A percentile compares a stretch with the other conserved stretches of the same genome.
Conservation (phyloP, 2,113 vertebrate species). For the Cisticola juncidis region DNA sequence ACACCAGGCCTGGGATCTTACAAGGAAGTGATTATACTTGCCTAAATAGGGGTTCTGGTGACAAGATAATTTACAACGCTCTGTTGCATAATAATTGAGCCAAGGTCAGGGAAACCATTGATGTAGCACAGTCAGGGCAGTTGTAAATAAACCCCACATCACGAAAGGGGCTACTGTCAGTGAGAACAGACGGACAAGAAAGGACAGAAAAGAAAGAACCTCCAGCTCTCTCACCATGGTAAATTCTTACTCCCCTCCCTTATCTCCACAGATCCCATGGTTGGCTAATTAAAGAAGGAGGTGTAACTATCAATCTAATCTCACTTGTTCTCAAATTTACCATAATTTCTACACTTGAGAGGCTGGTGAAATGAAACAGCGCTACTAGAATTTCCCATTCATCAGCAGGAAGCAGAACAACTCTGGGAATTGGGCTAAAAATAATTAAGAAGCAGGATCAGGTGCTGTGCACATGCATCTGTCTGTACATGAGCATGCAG, state of each 20-base stretch:
- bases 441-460: slow-evolving; percentile 21
- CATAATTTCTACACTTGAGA: slow-evolving; percentile 21
- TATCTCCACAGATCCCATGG: background rate
- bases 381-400: slow-evolving; percentile 32
- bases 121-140: background rate
- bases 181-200: background rate
- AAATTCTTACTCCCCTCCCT: background rate
- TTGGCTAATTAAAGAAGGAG: slow-evolving; percentile 36
- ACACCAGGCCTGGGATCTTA: slow-evolving; percentile 13
- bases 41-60: slow-evolving; percentile 44
- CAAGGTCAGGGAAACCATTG: slow-evolving; percentile 55
- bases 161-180: background rate
- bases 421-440: slow-evolving; percentile 30
- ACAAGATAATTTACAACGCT: slow-evolving; percentile 59
- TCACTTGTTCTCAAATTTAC: slow-evolving; percentile 37
- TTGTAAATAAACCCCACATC: slow-evolving; percentile 36
- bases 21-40: slow-evolving; percentile 51
- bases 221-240: background rate
- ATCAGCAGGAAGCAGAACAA: slow-evolving; percentile 35
- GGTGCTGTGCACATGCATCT: background rate
- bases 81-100: slow-evolving; percentile 52
- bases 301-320: slow-evolving; percentile 32
- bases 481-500: background rate
- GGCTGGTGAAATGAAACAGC: slow-evolving; percentile 29
- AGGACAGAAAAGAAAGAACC: slow-evolving; percentile 10